Evolutionary conservation across 2,888 invertebrate genomes (phyloP), one percentile per base, ranked within the genome.

Genomic region (Machimus rusticus): DNA sequence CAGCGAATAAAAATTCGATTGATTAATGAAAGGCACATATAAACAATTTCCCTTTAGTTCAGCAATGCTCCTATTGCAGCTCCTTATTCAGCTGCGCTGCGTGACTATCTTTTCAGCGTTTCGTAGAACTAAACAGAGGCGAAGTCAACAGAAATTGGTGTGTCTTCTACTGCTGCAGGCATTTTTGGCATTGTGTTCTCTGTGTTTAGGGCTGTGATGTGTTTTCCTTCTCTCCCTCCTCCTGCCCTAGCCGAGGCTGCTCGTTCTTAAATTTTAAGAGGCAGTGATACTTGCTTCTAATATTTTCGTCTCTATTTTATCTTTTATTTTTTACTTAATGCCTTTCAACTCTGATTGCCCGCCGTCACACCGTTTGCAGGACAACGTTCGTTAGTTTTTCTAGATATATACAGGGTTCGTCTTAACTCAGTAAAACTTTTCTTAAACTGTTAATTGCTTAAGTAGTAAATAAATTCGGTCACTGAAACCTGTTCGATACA

Each of bases 1-100:
- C 55, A 46, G 81, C 81, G 57, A 82, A 57, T 51, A 82, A 82
- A 82, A 82, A 57, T 82, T 82, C 82, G 82, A 82, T 79, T 79
- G 79, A 79, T 82, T 82, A 82, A 57, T 82, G 39, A 82, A 82
- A 82, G 82, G 82, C 82, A 82, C 82, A 82, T 82, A 82, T 82
- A 82, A 82, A 66, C 82, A 66, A 82, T 82, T 57, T 82, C 82
- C 82, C 34, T 16, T 82, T 66, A 66, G 66, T 66, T 66, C 19
- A 23, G 66, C 66, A 9, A 66, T 66, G 66, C 66, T 66, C 66
- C 28, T 66, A 28, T 28, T 23, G 66, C 66, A 28, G 66, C 66
- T 66, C 19, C 28, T 28, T 66, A 66, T 66, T 19, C 28, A 28
- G 66, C 66, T 66, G 66, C n/a, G 6, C 12, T 2, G 23, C 28